Conservation (phyloP, 2,888 invertebrate genomes). For the Morpho achilles region DNA sequence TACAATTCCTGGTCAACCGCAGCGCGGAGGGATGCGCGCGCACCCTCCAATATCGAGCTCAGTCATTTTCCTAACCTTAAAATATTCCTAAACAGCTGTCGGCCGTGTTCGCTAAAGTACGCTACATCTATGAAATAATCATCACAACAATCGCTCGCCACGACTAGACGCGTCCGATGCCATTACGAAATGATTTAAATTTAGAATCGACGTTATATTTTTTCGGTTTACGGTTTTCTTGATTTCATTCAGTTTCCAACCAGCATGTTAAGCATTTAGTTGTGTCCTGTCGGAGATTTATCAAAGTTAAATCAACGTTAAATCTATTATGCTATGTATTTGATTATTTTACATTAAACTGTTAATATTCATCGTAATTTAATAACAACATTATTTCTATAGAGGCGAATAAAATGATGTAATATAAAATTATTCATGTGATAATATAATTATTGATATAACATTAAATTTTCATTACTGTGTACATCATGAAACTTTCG, state of each 20-base stretch:
- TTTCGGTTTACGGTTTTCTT: slow-evolving; percentile 62
- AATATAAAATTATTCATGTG: neutral
- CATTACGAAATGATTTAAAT: slow-evolving; percentile 71
- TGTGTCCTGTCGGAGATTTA: slow-evolving; percentile 35
- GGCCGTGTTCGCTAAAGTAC: slow-evolving; percentile 34
- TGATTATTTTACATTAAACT: neutral
- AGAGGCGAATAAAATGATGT: neutral
- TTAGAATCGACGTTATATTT: slow-evolving; percentile 56
- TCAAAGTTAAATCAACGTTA: neutral
- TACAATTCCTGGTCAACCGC: slow-evolving; percentile 19
- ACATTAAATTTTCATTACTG: slow-evolving; percentile 1
- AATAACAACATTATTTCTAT: neutral
- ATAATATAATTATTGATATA: neutral
- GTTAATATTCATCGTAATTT: neutral
- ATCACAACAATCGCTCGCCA: slow-evolving; percentile 37
- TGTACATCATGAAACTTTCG: slow-evolving; percentile 26
- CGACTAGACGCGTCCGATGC: slow-evolving; percentile 51
- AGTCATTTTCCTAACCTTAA: slow-evolving; percentile 73
- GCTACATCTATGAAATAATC: slow-evolving; percentile 39
- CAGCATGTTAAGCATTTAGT: slow-evolving; percentile 44
- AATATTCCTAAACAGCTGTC: slow-evolving; percentile 67
- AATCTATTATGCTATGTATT: neutral
- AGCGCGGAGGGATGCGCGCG: slow-evolving; percentile 61
- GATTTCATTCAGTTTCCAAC: slow-evolving; percentile 70
- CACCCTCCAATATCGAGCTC: slow-evolving; percentile 64